Conservation (phyloP, 2,797 vertebrate species). For the Chaetodon trifasciatus region DNA sequence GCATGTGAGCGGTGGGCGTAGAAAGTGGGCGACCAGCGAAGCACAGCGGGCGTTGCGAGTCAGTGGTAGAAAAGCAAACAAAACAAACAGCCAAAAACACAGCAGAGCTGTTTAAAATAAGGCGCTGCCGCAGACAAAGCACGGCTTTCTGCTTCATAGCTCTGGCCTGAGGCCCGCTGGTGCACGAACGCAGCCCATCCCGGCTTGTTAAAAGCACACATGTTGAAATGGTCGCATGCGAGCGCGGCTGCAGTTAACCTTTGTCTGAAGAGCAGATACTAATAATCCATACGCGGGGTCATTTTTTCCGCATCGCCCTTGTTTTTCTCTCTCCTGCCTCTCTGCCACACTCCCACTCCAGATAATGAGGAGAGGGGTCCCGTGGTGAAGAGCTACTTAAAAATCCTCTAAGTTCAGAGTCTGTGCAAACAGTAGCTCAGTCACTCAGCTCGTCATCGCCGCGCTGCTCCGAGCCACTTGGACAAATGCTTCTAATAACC, state of each 20-base stretch:
- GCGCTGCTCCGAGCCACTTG: conserved; percentile 44
- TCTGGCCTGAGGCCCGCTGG: conserved; percentile 22
- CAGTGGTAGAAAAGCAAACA: not conserved
- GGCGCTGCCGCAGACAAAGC: conserved; percentile 12
- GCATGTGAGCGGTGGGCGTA: not conserved
- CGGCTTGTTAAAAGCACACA: conserved; percentile 47
- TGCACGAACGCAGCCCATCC: conserved; percentile 29
- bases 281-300: conserved; percentile 52
- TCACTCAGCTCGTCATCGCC: conserved; percentile 35
- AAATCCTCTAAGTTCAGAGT: conserved; percentile 57
- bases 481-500: conserved; percentile 47
- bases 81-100: conserved; percentile 19
- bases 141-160: conserved; percentile 12
- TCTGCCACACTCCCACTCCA: conserved; percentile 58
- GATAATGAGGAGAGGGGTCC: conserved; percentile 69
- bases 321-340: conserved; percentile 45
- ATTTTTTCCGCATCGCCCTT: conserved; percentile 36
- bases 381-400: conserved; percentile 68
- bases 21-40: not conserved
- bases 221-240: conserved; percentile 37
- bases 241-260: conserved; percentile 62
- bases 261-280: conserved; percentile 55
- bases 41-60: conserved; percentile 12
- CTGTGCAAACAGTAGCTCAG: conserved; percentile 61
- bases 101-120: conserved; percentile 15